Conservation (phyloP, 2,797 vertebrate species). For the Chloroceryle amazona region DNA sequence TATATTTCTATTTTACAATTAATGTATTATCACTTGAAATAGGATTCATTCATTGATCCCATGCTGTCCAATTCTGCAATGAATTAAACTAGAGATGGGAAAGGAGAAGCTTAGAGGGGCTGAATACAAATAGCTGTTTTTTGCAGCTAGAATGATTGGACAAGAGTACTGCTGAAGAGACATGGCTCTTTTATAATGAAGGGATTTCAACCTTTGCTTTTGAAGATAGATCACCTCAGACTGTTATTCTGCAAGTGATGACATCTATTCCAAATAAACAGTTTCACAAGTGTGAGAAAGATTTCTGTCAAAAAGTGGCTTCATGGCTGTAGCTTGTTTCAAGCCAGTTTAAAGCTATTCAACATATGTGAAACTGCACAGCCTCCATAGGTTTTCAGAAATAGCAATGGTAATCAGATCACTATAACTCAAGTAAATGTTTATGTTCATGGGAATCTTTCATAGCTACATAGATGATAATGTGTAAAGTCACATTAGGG, state of each 20-base stretch:
- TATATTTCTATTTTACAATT: conserved; percentile 14
- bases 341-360: not conserved
- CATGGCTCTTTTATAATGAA: not conserved
- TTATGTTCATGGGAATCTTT: not conserved
- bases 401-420: not conserved
- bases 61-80: not conserved
- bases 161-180: not conserved
- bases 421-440: not conserved
- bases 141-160: not conserved
- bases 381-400: not conserved
- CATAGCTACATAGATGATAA: not conserved
- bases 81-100: not conserved
- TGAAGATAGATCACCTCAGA: not conserved
- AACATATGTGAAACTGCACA: not conserved
- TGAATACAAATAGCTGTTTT: not conserved
- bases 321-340: not conserved
- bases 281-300: not conserved
- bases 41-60: conserved; percentile 4
- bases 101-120: not conserved
- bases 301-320: not conserved
- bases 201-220: not conserved
- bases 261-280: not conserved
- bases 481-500: not conserved
- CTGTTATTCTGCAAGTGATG: not conserved
- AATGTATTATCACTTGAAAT: not conserved